A percentile compares a stretch with the other conserved stretches of the same genome.
phyloP scores from a whole-genome alignment of 1,140 invertebrate genomes.

The Drosophila virilis region DNA sequence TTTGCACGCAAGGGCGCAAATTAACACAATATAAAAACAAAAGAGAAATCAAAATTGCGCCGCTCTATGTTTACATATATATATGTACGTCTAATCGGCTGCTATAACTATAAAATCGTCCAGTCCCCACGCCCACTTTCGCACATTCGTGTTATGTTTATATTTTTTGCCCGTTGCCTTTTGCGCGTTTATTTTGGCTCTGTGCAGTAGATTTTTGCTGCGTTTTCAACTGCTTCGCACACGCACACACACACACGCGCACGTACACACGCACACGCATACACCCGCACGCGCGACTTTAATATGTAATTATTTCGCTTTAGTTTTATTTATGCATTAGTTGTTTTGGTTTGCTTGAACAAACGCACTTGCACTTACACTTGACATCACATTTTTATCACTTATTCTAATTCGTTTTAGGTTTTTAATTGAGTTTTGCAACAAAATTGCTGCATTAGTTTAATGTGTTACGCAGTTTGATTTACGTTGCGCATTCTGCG shows the following conservation, averaged over 20 bases:
- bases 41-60: constrained; percentile 44
- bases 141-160: constrained; percentile 35
- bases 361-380: constrained; percentile 53
- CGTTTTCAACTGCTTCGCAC: constrained; percentile 50
- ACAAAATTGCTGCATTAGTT: constrained; percentile 46
- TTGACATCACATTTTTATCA: constrained; percentile 75
- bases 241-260: constrained; percentile 18
- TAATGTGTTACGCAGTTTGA: constrained; percentile 28
- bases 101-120: neutral
- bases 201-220: constrained; percentile 29
- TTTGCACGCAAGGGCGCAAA: constrained; percentile 46
- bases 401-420: constrained; percentile 41
- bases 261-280: constrained; percentile 12
- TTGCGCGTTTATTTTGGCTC: constrained; percentile 58
- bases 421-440: constrained; percentile 36
- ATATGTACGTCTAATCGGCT: too few species aligned
- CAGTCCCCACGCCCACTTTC: neutral
- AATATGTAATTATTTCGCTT: constrained; percentile 28
- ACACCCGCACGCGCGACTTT: constrained; percentile 29
- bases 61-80: constrained; percentile 38
- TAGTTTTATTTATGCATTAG: constrained; percentile 19
- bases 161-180: constrained; percentile 33
- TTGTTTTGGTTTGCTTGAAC: neutral
- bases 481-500: constrained; percentile 35
- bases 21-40: constrained; percentile 67